Evolutionary conservation across 1,140 invertebrate genomes (phyloP), one percentile per base, ranked within the genome.

Genomic region (Aphelenchoides avenae): DNA sequence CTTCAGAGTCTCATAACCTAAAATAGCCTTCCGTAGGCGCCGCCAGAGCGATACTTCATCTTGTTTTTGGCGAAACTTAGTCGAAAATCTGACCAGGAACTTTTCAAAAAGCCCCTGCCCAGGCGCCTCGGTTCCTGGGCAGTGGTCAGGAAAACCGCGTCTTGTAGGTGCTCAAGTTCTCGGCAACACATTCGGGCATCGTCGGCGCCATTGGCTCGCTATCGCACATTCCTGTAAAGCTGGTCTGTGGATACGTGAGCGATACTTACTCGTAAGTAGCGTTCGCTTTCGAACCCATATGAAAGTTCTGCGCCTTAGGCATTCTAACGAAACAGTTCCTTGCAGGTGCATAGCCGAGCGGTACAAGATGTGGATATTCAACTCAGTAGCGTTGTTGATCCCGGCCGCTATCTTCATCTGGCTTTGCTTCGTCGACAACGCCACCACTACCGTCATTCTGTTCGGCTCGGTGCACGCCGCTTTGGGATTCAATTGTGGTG

Each of bases 351-450:
- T 65, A 26, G 31, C 66, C 7, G 63, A 65, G 39, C 24, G 34
- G 6, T 7, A 39, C 15, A 65, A 65, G 22, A 9, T 65, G 33
- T 29, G 27, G 22, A 13, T 65, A 29, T 65, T 65, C 37, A 65
- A 65, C 36, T 49, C 63, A 24, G 40, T 65, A 11, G 58, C 68
- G 6, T 52, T 65, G 36, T 46, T 51, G 18, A 43, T 46, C 18
- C 48, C 48, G 6, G 68, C 73, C 11, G 48, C 52, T 11, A 61
- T 70, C 29, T 69, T 63, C 43, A 46, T 69, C 15, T 42, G 43
- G 7, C 41, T 68, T 26, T 63, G 65, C 13, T 57, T 55, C 43
- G 36, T 49, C 5, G 30, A 63, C 13, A 3, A 22, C 6, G 37
- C 44, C 7, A 13, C 61, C 24, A 30, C 46, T 22, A 43, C 50